Percentiles rank a stretch among this genome's conserved stretches.
Evolutionary conservation across 2,888 invertebrate genomes (phyloP).

Genomic region (Stenchaetothrips biformis): DNA sequence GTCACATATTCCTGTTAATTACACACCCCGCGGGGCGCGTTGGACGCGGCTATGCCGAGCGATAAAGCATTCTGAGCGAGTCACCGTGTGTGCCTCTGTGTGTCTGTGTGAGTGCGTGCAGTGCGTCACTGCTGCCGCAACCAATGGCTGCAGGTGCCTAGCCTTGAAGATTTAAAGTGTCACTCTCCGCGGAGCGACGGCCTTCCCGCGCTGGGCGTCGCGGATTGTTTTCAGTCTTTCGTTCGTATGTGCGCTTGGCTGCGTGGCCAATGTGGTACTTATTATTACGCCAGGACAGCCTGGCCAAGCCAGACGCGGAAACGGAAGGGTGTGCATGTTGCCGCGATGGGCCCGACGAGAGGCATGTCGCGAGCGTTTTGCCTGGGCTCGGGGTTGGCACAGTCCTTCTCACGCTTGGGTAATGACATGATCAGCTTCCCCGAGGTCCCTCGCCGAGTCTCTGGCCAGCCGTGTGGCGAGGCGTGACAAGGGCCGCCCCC

Average conservation of each 20-base stretch:
- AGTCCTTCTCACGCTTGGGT: not conserved
- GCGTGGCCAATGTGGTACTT: too few species aligned
- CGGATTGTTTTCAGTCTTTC: too few species aligned
- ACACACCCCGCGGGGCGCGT: not conserved
- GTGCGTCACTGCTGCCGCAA: not conserved
- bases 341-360: too few species aligned
- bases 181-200: not conserved
- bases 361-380: too few species aligned
- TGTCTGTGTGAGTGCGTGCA: not conserved
- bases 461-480: not conserved
- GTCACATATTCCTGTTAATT: not conserved
- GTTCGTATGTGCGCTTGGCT: too few species aligned
- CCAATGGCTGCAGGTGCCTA: not conserved
- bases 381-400: not conserved
- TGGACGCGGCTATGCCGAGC: not conserved
- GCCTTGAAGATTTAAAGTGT: not conserved
- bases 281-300: too few species aligned
- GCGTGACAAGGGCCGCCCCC: slow-evolving; percentile 8
- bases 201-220: not conserved
- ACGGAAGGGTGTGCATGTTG: too few species aligned
- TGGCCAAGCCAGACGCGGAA: too few species aligned
- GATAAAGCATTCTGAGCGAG: not conserved
- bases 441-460: not conserved
- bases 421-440: not conserved
- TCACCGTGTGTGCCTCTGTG: too few species aligned